Conservation (phyloP, 2,888 invertebrate species). For the Hydrotaea cyrtoneurina region DNA sequence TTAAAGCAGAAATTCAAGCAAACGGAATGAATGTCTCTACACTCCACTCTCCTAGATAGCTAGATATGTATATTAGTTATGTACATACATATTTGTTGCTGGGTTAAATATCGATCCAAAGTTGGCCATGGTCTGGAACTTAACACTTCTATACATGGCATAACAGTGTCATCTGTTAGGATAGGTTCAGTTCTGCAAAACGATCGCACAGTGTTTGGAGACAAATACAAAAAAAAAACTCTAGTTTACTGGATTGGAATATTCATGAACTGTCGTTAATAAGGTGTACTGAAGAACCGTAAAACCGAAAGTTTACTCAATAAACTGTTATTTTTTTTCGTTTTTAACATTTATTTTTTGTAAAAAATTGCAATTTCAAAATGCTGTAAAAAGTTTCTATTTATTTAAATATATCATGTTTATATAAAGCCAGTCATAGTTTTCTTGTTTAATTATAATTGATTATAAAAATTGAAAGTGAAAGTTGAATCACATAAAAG, state of each 20-base stretch:
- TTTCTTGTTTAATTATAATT: not conserved
- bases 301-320: too few species aligned
- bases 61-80: not conserved
- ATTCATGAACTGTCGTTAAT: too few species aligned
- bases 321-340: too few species aligned
- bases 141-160: not conserved
- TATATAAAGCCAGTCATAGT: slow-evolving; percentile 4
- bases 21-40: not conserved
- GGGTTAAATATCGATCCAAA: slow-evolving; percentile 71
- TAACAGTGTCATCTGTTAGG: slow-evolving; percentile 24
- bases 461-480: slow-evolving; percentile 5
- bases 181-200: not conserved
- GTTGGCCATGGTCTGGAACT: slow-evolving; percentile 75
- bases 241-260: too few species aligned
- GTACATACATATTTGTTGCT: slow-evolving; percentile 67
- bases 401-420: slow-evolving; percentile 17
- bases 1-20: not conserved
- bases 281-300: too few species aligned
- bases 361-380: too few species aligned
- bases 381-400: slow-evolving; percentile 10
- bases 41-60: too few species aligned
- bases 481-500: not conserved
- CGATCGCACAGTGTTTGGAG: too few species aligned
- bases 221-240: too few species aligned
- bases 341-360: too few species aligned